Evolutionary conservation across 2,888 invertebrate genomes (phyloP).

Genomic region (Limnephilus marmoratus): DNA sequence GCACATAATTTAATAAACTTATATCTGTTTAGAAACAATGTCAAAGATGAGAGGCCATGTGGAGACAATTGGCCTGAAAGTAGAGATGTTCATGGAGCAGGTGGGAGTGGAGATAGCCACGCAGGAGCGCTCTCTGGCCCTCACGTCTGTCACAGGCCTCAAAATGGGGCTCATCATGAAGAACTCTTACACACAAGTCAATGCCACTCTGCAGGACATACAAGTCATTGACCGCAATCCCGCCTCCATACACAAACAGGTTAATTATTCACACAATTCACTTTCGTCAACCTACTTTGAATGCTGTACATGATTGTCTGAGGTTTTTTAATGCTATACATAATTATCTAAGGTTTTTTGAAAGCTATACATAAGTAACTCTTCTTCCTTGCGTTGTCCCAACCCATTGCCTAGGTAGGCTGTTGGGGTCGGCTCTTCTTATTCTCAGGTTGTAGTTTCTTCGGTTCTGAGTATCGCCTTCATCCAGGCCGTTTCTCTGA

Average conservation of each 20-base stretch:
- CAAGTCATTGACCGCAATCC: conserved; percentile 88
- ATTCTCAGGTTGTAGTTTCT: too few species aligned
- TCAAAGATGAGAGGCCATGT: conserved; percentile 72
- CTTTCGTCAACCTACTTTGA: neutral
- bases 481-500: too few species aligned
- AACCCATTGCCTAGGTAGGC: too few species aligned
- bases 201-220: conserved; percentile 85
- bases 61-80: conserved; percentile 86
- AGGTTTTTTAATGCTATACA: too few species aligned
- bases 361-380: too few species aligned
- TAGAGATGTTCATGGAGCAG: conserved; percentile 86
- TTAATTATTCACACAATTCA: conserved; percentile 70
- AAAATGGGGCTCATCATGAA: conserved; percentile 85
- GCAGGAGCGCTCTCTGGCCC: conserved; percentile 81
- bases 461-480: too few species aligned
- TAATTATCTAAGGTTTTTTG: too few species aligned
- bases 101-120: conserved; percentile 84
- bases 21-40: neutral
- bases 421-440: too few species aligned
- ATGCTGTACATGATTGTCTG: neutral
- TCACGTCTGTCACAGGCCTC: conserved; percentile 84
- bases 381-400: too few species aligned
- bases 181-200: conserved; percentile 86
- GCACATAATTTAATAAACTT: neutral
- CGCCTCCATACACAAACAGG: conserved; percentile 86